A percentile compares a stretch with the other conserved stretches of the same genome.
Evolutionary conservation across 2,797 vertebrate genomes (phyloP).

Genomic region (Onychomys leucogaster): DNA sequence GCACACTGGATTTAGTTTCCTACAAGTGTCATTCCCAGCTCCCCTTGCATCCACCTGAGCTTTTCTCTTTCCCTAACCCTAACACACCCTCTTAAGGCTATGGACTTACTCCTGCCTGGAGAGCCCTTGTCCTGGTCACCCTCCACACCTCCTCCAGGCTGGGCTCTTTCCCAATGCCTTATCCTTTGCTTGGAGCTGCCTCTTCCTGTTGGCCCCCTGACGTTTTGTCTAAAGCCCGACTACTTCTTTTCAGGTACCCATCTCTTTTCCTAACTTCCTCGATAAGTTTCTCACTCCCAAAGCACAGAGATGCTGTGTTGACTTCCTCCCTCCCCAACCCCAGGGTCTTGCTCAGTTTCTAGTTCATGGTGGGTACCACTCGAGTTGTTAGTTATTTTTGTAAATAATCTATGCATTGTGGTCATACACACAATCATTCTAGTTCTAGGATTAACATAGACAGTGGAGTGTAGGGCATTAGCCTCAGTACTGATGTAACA

Average conservation of each 20-base stretch:
- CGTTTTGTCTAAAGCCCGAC: background rate
- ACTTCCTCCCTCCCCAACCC: background rate
- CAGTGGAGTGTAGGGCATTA: accelerated
- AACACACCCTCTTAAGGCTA: background rate
- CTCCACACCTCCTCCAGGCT: background rate
- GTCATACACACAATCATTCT: background rate
- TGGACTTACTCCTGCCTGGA: background rate
- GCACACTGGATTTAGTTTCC: background rate
- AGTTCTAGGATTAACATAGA: background rate
- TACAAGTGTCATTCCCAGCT: accelerated
- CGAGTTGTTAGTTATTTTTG: background rate
- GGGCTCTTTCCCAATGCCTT: background rate
- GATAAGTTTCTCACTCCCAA: background rate
- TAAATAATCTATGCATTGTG: background rate
- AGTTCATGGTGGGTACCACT: background rate
- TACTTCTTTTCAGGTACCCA: background rate
- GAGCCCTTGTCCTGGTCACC: background rate
- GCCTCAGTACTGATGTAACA: no score
- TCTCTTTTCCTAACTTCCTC: background rate
- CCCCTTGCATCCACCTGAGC: no score
- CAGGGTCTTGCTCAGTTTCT: background rate
- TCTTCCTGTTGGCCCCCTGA: background rate
- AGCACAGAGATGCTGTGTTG: background rate
- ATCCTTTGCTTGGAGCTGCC: background rate
- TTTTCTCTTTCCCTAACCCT: background rate